Conservation (phyloP, 2,797 vertebrate genomes). For the Spea hammondii region DNA sequence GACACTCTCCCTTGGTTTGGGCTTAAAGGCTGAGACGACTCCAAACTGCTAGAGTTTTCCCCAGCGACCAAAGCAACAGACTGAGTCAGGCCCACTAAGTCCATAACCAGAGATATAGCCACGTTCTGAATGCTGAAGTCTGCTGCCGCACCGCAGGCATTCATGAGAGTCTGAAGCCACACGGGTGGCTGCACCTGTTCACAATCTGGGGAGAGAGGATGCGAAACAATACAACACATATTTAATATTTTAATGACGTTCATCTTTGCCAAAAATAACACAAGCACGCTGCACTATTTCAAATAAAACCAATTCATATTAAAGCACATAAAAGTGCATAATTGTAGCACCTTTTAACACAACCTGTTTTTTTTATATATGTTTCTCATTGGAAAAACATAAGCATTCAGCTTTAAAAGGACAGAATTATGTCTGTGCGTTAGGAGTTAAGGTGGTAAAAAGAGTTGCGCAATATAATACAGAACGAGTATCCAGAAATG, state of each 20-base stretch:
- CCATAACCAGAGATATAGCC: slow-evolving; percentile 92
- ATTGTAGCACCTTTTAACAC: no score
- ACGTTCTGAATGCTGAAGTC: slow-evolving; percentile 88
- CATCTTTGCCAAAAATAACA: no score
- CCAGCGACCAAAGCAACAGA: slow-evolving; percentile 90
- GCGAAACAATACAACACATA: slow-evolving; percentile 10
- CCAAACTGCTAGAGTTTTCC: slow-evolving; percentile 77
- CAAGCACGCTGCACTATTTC: no score
- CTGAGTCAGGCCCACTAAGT: slow-evolving; percentile 90
- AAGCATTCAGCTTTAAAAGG: no score
- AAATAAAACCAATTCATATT: no score
- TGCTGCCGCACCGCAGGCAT: slow-evolving; percentile 80
- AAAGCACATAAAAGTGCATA: no score
- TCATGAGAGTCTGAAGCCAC: slow-evolving; percentile 96
- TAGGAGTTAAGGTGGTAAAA: no score
- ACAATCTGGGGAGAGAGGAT: slow-evolving; percentile 69
- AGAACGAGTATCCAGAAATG: no score
- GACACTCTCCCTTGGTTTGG: slow-evolving; percentile 95
- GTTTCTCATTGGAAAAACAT: no score
- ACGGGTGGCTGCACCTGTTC: slow-evolving; percentile 80
- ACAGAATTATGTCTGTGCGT: no score
- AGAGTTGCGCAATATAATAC: no score
- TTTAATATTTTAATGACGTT: background rate
- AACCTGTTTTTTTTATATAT: no score
- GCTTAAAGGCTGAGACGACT: slow-evolving; percentile 83